These are phyloP conservation scores for Abrostola triplasia DNA, from an alignment of 2,888 invertebrate species.

Conservation along the genomic window DNA sequence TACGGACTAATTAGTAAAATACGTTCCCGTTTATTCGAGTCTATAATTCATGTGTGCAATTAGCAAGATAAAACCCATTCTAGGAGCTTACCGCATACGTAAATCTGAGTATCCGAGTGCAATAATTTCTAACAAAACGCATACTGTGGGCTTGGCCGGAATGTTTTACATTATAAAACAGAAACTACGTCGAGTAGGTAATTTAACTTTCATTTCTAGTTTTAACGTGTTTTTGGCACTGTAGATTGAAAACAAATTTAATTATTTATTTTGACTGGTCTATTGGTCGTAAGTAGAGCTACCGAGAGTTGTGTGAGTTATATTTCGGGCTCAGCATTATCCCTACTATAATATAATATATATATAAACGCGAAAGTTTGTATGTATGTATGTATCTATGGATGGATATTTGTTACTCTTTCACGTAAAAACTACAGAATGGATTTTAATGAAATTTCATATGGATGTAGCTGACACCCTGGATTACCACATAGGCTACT, in stretches of 20 bases:
- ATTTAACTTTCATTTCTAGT: conserved; percentile 37
- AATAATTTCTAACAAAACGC: conserved; percentile 44
- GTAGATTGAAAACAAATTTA: conserved; percentile 1
- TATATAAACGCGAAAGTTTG: too few relatives aligned
- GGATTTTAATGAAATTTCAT: too few relatives aligned
- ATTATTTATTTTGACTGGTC: neutral
- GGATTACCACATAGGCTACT: too few relatives aligned
- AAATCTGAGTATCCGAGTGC: conserved; percentile 48
- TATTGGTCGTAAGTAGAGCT: neutral
- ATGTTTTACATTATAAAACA: conserved; percentile 44
- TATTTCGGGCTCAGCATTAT: neutral
- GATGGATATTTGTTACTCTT: too few relatives aligned
- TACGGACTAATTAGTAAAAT: conserved; percentile 55
- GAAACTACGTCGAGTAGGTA: conserved; percentile 23
- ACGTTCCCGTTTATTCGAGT: conserved; percentile 47
- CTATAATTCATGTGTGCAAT: conserved; percentile 58
- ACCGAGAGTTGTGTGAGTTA: neutral
- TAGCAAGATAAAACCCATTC: conserved; percentile 56
- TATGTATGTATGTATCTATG: too few relatives aligned
- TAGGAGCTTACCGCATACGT: conserved; percentile 47
- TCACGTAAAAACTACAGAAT: too few relatives aligned
- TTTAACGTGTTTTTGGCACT: conserved; percentile 17
- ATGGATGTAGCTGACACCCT: too few relatives aligned
- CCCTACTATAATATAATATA: too few relatives aligned
- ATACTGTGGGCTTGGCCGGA: conserved; percentile 26